Evolutionary conservation across 2,888 invertebrate species (phyloP), one percentile per base, ranked within the genome.

Genomic region (Drosophila conformis): DNA sequence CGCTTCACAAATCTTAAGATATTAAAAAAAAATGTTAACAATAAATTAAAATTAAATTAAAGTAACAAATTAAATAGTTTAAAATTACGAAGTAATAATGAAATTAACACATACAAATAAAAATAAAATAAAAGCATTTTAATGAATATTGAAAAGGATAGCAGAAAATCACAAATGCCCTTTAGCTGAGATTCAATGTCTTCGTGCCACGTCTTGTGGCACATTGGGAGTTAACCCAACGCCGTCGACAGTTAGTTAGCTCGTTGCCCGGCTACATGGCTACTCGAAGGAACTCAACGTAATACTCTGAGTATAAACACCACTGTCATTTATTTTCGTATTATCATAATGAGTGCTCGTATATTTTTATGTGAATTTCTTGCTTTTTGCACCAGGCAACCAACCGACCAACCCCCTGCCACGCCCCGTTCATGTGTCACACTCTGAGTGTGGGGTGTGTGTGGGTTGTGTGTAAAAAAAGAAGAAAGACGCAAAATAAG

Each of bases 321-420:
- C 80, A 87, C 80, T 87, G 91, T 89, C 91, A 90, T 91, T 90
- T 90, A 90, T 90, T 91, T 86, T 90, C 89, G 90, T 90, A 90
- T 90, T 91, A 90, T 90, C 91, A 90, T 90, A 90, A 90, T 89
- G 91, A 89, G 89, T 75, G 76, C 83, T 91, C 90, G 91, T 90
- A 91, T 90, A 89, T 91, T 90, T 91, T 91, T 90, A 90, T 90
- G 91, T 76, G 89, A 78, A 81, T 87, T 73, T 84, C 86, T 85
- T 80, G 79, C 79, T 89, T 89, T 85, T 87, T 84, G 78, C 73
- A 70, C 66, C 78, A 78, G 73, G 33, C 73, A 57, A n/a, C 29
- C 38, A 6, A 21, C 18, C 46, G 18, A 15, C 46, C 25, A 15
- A 46, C 7, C 46, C 62, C 35, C 67, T 62, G 64, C 56, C 59